phyloP scores from a whole-genome alignment of 2,797 vertebrate genomes.

The Sebastes minor region DNA sequence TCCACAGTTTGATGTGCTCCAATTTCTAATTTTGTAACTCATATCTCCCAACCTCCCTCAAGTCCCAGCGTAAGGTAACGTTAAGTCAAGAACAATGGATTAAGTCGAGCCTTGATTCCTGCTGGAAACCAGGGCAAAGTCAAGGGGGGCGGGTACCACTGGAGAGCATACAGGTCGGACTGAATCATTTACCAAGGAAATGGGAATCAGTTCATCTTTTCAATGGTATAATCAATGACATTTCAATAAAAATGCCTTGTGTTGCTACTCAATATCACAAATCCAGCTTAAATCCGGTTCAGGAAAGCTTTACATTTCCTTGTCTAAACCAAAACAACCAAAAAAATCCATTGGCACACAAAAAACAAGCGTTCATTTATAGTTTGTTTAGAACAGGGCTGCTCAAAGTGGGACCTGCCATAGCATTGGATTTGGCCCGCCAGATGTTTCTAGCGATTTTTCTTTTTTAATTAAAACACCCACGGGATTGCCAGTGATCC shows the following conservation, averaged over 20 bases:
- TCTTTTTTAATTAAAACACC: too few species aligned
- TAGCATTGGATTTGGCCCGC: too few species aligned
- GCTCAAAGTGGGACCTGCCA: too few species aligned
- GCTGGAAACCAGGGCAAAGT: conserved; percentile 79
- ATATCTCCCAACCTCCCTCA: conserved; percentile 78
- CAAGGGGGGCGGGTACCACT: conserved; percentile 54
- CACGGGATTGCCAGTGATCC: too few species aligned
- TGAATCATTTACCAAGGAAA: conserved; percentile 33
- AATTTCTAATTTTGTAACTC: conserved; percentile 88
- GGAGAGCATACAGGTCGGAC: conserved; percentile 47
- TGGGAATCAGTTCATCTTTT: conserved; percentile 25
- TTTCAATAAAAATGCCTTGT: conserved; percentile 6
- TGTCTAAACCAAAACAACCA: background rate
- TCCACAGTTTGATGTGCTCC: conserved; percentile 86
- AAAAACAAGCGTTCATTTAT: background rate
- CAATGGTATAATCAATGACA: conserved; percentile 4
- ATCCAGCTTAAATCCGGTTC: background rate
- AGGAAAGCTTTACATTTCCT: background rate
- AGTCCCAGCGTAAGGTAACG: conserved; percentile 83
- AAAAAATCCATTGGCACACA: background rate
- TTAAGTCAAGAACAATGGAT: conserved; percentile 88
- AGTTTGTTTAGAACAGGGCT: background rate
- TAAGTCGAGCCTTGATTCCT: conserved; percentile 74
- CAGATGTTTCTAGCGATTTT: too few species aligned
- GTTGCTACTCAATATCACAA: background rate